Evolutionary conservation across 2,113 vertebrate genomes (phyloP).

Genomic region (Actenoides lindsayi): DNA sequence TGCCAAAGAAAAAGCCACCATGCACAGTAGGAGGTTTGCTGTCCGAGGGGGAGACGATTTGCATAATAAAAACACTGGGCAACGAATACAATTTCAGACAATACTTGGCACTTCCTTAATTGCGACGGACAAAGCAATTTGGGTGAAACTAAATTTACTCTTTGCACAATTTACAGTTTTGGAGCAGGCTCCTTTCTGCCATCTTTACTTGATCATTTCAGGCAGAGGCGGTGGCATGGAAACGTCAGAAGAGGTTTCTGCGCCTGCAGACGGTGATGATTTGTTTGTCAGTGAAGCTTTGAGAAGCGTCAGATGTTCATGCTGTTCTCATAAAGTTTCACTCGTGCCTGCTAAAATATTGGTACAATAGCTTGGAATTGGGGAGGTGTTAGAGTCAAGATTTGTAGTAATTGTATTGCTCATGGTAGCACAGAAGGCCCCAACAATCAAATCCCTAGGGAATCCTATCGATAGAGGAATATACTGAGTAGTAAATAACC

Average conservation of each 20-base stretch:
- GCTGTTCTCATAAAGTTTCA: neutral
- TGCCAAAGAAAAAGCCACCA: neutral
- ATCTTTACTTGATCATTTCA: neutral
- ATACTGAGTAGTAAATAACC: neutral
- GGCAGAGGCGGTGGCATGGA: neutral
- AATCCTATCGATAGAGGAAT: neutral
- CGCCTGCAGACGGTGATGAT: neutral
- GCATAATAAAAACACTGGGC: neutral
- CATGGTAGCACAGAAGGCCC: neutral
- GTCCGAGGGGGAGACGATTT: neutral
- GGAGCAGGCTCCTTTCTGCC: neutral
- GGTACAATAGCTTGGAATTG: neutral
- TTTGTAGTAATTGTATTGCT: neutral
- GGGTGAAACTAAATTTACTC: neutral
- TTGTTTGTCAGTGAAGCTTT: neutral
- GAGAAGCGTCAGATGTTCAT: neutral
- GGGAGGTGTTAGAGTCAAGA: neutral
- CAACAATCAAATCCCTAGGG: neutral
- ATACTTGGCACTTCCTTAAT: neutral
- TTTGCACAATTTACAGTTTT: neutral
- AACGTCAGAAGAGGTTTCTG: neutral
- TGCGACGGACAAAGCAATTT: neutral
- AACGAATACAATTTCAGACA: neutral
- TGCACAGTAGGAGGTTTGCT: neutral
- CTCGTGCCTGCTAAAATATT: neutral